Evolutionary conservation across 2,113 vertebrate species (phyloP).

Genomic region (Corydoras sp.): DNA sequence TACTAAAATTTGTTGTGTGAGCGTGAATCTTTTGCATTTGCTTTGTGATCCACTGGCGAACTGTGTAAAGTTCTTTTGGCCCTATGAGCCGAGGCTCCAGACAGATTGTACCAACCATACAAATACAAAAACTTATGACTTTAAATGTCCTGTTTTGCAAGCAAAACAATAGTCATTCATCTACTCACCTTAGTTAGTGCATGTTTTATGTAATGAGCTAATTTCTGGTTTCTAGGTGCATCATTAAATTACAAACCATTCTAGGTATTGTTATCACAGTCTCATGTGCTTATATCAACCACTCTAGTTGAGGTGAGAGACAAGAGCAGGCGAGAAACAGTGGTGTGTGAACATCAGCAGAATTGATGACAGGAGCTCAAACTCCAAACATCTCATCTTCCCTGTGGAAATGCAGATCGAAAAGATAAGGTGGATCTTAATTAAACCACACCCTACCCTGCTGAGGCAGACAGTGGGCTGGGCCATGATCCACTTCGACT

Average conservation of each 20-base stretch:
- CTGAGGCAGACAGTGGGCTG: constrained; percentile 49
- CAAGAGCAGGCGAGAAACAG: constrained; percentile 29
- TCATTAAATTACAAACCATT: constrained; percentile 18
- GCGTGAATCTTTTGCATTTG: too few relatives aligned
- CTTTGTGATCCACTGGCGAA: too few relatives aligned
- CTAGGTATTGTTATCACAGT: constrained; percentile 23
- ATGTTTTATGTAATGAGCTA: background rate
- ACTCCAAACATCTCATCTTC: constrained; percentile 42
- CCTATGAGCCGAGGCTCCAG: too few relatives aligned
- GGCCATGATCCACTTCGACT: constrained; percentile 41
- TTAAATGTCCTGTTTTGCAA: too few relatives aligned
- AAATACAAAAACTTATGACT: too few relatives aligned
- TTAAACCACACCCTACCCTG: constrained; percentile 48
- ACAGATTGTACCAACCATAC: too few relatives aligned
- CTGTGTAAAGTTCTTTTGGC: too few relatives aligned
- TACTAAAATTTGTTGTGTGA: too few relatives aligned
- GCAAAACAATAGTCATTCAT: too few relatives aligned
- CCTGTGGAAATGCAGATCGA: constrained; percentile 47
- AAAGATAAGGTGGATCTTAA: constrained; percentile 52
- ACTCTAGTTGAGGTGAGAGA: constrained; percentile 34
- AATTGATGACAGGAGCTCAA: constrained; percentile 29
- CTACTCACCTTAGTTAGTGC: too few relatives aligned
- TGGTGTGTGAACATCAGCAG: constrained; percentile 28
- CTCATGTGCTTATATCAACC: constrained; percentile 27
- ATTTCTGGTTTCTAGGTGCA: background rate